These are phyloP conservation scores for Tricholaema leucomelas DNA, from an alignment of 2,113 vertebrate genomes.

Conservation along the genomic window DNA sequence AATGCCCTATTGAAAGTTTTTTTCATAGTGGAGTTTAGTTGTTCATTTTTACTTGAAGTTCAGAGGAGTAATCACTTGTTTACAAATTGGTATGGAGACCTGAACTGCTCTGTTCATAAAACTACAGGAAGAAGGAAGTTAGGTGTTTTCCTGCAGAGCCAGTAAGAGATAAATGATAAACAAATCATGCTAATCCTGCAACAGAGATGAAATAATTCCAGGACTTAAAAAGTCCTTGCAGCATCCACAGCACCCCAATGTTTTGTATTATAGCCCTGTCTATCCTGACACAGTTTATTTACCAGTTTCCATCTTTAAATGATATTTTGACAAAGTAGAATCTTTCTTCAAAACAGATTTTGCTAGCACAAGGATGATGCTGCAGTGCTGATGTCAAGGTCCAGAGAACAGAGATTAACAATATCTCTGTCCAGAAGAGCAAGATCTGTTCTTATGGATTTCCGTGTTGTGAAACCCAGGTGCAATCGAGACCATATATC, in stretches of 20 bases:
- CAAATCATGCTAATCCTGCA: slow-evolving; percentile 23
- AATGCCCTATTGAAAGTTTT: background rate
- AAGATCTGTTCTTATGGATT: no score
- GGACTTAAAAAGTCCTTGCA: background rate
- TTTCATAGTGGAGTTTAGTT: background rate
- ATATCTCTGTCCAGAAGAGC: no score
- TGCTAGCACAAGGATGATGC: background rate
- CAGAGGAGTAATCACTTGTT: background rate
- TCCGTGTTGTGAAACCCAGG: no score
- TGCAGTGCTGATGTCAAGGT: no score
- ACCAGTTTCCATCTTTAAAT: background rate
- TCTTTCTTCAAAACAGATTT: slow-evolving; percentile 28
- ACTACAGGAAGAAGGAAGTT: background rate
- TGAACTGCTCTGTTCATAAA: background rate
- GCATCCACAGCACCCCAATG: background rate
- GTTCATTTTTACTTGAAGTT: background rate
- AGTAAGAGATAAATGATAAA: slow-evolving; percentile 28
- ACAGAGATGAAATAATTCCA: slow-evolving; percentile 14
- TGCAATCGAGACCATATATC: no score
- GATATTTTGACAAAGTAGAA: background rate
- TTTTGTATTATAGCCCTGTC: background rate
- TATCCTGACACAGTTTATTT: slow-evolving; percentile 22
- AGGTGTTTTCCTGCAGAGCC: background rate
- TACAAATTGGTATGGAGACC: background rate
- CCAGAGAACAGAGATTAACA: no score